Evolutionary conservation across 2,113 vertebrate species (phyloP).

Genomic region (Oncorhynchus gorbuscha): DNA sequence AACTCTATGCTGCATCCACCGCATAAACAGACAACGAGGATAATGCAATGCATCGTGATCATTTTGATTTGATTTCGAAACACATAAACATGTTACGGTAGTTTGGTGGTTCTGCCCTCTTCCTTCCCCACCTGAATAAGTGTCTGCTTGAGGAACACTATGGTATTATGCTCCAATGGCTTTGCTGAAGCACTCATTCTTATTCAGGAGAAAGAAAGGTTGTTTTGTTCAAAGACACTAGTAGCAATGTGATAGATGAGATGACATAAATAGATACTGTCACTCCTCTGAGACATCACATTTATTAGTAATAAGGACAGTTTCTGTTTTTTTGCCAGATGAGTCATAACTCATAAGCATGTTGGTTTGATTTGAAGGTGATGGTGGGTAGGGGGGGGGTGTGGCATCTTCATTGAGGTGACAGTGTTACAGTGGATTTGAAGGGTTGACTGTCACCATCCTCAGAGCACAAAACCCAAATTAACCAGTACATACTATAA

Average conservation of each 20-base stretch:
- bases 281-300: not conserved
- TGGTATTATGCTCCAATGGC: no score
- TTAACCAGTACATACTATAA: no score
- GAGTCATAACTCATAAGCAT: not conserved
- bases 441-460: not conserved
- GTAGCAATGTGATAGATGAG: not conserved
- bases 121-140: not conserved
- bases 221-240: not conserved
- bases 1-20: not conserved
- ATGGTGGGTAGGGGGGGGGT: not conserved
- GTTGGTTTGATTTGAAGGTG: no score
- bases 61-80: no score
- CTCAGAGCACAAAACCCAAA: not conserved
- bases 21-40: not conserved
- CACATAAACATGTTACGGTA: not conserved
- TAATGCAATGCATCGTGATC: no score
- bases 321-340: no score
- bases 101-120: not conserved
- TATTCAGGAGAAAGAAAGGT: no score
- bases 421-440: not conserved
- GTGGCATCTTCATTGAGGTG: not conserved
- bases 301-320: no score
- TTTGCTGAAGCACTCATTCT: no score
- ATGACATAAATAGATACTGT: not conserved
- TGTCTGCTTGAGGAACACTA: not conserved